Base-by-base conservation (phyloP, 1,140 invertebrate species). In the Antheraea mylitta region DNA sequence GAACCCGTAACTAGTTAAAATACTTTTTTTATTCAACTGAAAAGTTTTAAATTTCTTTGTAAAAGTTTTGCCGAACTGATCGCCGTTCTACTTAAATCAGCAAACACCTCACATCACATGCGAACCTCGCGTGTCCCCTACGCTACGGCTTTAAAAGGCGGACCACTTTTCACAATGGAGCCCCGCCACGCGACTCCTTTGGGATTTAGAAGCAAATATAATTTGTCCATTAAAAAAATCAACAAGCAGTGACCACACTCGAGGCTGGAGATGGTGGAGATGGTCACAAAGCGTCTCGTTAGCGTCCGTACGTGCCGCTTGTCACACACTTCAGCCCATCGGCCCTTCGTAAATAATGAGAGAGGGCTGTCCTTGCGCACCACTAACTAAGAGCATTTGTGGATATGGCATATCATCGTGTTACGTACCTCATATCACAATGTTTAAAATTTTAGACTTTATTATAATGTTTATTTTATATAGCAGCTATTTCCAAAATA, bases 301-400 rank as follows among this genome's bases (percentile, higher is more conserved):
- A 92, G 87, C 80, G 82, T 37, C 77, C 81, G 87, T 77, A 92
- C 90, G 90, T 92, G 90, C 87, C 87, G 83, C 80, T 79, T 81
- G 84, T 90, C 88, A 87, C 86, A 86, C 90, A 87, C 88, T 90
- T 86, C 85, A 89, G 76, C 77, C 86, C 82, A 86, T 85, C 89
- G 84, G 89, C 88, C 90, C 90, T 90, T 90, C 86, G 83, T 90
- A 92, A 92, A 92, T 92, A 92, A 92, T 92, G 87, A 92, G 88
- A 89, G 86, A 87, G 88, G 86, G 83, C 73, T 77, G 80, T 79
- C 82, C 76, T 83, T 72, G 74, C 68, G 65, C 68, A 68, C 63
- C 62, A 72, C 71, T 68, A 65, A 69, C 69, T 64, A 67, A 76
- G 67, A 72, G 73, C 48, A 45, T 67, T 58, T 58, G 60, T 58